Conservation (phyloP, 2,888 invertebrate species). For the Dicyrtoma fusca region DNA sequence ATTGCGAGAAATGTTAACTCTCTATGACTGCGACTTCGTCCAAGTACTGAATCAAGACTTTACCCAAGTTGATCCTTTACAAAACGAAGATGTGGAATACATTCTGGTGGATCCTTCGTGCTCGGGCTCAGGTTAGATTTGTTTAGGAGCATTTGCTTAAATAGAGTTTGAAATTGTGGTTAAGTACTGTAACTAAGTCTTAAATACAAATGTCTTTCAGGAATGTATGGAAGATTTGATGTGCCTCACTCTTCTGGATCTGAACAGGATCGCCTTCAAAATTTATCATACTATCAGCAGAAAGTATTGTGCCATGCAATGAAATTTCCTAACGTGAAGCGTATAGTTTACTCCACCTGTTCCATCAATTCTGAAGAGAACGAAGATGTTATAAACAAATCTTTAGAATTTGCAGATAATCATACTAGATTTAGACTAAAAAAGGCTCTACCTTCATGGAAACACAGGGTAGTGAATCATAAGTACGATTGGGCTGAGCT, state of each 20-base stretch:
- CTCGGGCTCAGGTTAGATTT: constrained; percentile 79
- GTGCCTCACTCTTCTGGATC: constrained; percentile 51
- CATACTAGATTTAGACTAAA: constrained; percentile 54
- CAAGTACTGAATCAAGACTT: constrained; percentile 72
- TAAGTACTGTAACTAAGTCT: not conserved
- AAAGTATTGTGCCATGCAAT: constrained; percentile 82
- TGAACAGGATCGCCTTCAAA: constrained; percentile 53
- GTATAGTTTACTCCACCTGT: constrained; percentile 95
- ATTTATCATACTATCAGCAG: constrained; percentile 69
- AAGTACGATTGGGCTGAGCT: constrained; percentile 70
- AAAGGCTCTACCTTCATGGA: constrained; percentile 57
- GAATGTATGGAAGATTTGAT: constrained; percentile 67
- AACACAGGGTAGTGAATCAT: constrained; percentile 46
- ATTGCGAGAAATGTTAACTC: constrained; percentile 68
- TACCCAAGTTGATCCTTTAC: constrained; percentile 67
- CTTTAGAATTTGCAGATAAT: constrained; percentile 60
- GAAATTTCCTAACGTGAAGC: constrained; percentile 79
- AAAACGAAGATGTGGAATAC: constrained; percentile 76
- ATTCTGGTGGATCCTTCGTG: constrained; percentile 97
- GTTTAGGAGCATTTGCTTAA: too few species aligned
- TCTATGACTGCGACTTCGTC: constrained; percentile 71
- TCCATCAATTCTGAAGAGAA: constrained; percentile 89
- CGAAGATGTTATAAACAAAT: constrained; percentile 82
- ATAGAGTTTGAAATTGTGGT: too few species aligned
- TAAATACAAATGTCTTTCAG: constrained; percentile 57